These are phyloP conservation scores for Turritopsis dohrnii DNA, from an alignment of 30 jellyfish, hydroid and myxozoan genomes.

Conservation along the genomic window DNA sequence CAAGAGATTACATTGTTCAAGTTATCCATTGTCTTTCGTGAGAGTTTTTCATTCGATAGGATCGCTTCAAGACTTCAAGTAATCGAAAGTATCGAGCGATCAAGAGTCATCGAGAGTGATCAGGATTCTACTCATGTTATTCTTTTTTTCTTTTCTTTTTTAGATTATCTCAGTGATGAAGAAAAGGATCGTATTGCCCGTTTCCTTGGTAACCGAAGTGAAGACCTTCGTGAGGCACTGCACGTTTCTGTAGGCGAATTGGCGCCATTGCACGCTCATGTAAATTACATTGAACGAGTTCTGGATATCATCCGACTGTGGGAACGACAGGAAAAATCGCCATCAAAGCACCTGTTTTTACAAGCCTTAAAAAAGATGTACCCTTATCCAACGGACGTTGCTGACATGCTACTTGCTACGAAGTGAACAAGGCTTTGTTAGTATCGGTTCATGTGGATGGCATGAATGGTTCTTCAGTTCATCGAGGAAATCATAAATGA, in stretches of 20 bases:
- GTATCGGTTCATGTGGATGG: too few relatives aligned
- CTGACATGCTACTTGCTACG: constrained; percentile 1
- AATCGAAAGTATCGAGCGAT: too few relatives aligned
- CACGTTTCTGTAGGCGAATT: background rate
- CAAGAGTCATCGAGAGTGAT: too few relatives aligned
- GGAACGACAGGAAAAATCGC: constrained; percentile 4
- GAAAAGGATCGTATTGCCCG: constrained; percentile 17
- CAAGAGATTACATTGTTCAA: too few relatives aligned
- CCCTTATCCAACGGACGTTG: background rate
- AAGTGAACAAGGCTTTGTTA: background rate
- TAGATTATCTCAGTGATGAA: background rate
- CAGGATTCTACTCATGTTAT: too few relatives aligned
- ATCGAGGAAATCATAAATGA: too few relatives aligned
- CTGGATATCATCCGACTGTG: background rate
- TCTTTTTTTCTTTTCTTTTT: background rate
- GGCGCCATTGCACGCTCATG: background rate
- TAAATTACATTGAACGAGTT: background rate
- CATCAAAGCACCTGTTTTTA: background rate
- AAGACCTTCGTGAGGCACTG: constrained; percentile 9
- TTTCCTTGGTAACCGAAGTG: constrained; percentile 4
- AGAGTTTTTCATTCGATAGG: too few relatives aligned
- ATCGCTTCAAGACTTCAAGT: too few relatives aligned
- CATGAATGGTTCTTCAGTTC: too few relatives aligned
- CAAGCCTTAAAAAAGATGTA: background rate
- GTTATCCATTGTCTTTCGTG: too few relatives aligned